phyloP scores from a whole-genome alignment of 2,888 invertebrate genomes.

The Polia nebulosa region DNA sequence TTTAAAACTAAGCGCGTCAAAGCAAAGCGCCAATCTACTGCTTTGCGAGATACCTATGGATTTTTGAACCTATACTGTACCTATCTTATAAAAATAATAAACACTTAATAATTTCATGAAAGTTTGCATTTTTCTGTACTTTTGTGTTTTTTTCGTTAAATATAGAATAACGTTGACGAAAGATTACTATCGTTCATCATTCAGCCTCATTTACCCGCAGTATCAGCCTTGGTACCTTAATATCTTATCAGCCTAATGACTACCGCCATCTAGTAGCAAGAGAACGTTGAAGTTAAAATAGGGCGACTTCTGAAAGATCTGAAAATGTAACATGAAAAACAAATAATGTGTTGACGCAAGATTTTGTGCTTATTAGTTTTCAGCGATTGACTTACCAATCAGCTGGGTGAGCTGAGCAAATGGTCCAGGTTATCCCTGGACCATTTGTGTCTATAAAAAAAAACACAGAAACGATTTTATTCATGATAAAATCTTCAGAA shows the following conservation, averaged over 20 bases:
- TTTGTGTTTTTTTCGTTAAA: background rate
- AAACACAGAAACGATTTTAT: too few relatives aligned
- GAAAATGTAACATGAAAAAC: background rate
- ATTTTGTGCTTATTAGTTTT: constrained; percentile 9
- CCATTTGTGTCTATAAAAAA: too few relatives aligned
- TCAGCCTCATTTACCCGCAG: constrained; percentile 44
- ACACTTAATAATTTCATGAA: background rate
- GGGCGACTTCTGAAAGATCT: background rate
- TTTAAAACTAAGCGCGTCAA: constrained; percentile 1
- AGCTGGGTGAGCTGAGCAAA: too few relatives aligned
- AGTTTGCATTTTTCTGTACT: background rate
- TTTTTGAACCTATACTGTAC: too few relatives aligned
- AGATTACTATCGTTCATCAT: constrained; percentile 47
- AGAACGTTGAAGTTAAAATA: constrained; percentile 13
- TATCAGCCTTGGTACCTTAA: constrained; percentile 38
- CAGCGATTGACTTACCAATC: too few relatives aligned
- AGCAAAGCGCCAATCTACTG: too few relatives aligned
- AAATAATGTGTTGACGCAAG: background rate
- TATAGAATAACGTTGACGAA: constrained; percentile 10
- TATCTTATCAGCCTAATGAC: constrained; percentile 52
- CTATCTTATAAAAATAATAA: too few relatives aligned
- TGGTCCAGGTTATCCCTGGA: too few relatives aligned
- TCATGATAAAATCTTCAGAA: too few relatives aligned
- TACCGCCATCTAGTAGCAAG: constrained; percentile 56
- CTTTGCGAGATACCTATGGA: too few relatives aligned